Base-by-base conservation (phyloP, 2,888 invertebrate species). In the Rotaria magnacalcarata region DNA sequence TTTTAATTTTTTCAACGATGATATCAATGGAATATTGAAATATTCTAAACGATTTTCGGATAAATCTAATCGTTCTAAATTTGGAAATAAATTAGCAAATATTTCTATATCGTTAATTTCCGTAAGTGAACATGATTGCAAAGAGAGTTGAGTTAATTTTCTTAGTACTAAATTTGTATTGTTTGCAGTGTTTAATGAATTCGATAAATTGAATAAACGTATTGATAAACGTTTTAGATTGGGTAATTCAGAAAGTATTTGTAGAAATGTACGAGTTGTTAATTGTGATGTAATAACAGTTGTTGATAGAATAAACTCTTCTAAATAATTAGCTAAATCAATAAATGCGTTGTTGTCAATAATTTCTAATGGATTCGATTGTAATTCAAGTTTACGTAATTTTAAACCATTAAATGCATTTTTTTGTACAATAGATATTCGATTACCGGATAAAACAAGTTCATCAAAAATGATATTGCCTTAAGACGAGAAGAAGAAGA, bases 251-350 rank as follows among this genome's bases (percentile, higher is more conserved):
- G 11, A 10, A 47, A 80, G 47, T 14, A 80, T 80, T 80, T 80
- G 47, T 47, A 21, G 5, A 47, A 80, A 80, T 67, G 67, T 67
- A 27, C 19, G 16, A 19, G 67, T 19, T 34, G 67, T 67, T 34
- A 67, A 67, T 80, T 80, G 80, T 47, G 80, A 80, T 47, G 80
- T 80, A 2, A 24, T 10, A 47, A 80, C 11, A 14, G 80, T 80
- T 47, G 80, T 47, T 11, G 80, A 80, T 24, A 87, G 52, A 52
- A 84, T 85, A 16, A 87, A 34, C 56, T 87, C 87, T 85, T 87
- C 87, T 84, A 87, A 74, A 85, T 87, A 85, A 84, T 87, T 87
- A 11, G 87, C 87, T 27, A 87, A 54, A 47, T 87, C 87, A 43
- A 67, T 84, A 56, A 87, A 87, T 67, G 87, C 85, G 41, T 85